Conservation (phyloP, 2,113 vertebrate genomes). For the Albula goreensis region DNA sequence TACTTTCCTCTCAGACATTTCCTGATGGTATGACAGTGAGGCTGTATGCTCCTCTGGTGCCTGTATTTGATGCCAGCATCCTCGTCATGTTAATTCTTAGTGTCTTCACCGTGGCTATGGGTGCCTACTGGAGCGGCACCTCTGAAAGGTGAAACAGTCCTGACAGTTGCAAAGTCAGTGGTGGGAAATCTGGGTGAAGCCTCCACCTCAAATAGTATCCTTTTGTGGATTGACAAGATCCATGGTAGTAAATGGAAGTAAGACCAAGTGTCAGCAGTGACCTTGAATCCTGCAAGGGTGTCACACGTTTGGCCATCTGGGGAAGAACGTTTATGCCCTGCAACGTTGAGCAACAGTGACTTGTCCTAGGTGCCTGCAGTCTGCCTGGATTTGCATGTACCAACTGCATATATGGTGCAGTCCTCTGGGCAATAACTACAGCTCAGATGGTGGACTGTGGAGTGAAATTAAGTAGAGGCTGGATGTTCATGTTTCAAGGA, state of each 20-base stretch:
- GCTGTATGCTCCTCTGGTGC: slow-evolving; percentile 76
- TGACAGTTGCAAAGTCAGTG: not conserved
- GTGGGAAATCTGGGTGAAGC: not conserved
- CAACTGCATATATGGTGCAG: too few species aligned
- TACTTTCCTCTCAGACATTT: slow-evolving; percentile 68
- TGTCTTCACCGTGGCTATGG: slow-evolving; percentile 81
- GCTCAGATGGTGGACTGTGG: not conserved
- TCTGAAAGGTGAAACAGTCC: slow-evolving; percentile 75
- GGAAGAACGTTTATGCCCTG: too few species aligned
- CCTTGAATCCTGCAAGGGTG: too few species aligned
- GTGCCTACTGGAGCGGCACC: slow-evolving; percentile 89
- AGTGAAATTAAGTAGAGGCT: not conserved
- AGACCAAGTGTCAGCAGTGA: too few species aligned
- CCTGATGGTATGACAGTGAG: slow-evolving; percentile 69
- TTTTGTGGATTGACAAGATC: too few species aligned
- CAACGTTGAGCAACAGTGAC: too few species aligned
- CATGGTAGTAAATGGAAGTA: too few species aligned
- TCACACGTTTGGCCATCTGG: too few species aligned
- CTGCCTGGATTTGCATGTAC: too few species aligned
- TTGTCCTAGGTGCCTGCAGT: too few species aligned
- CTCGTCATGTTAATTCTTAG: slow-evolving; percentile 85
- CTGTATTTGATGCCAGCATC: slow-evolving; percentile 81
- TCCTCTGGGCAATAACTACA: too few species aligned
- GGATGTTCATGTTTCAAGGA: not conserved
- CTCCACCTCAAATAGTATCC: not conserved